phyloP scores from a whole-genome alignment of 2,888 invertebrate genomes.

The Neria commutata region DNA sequence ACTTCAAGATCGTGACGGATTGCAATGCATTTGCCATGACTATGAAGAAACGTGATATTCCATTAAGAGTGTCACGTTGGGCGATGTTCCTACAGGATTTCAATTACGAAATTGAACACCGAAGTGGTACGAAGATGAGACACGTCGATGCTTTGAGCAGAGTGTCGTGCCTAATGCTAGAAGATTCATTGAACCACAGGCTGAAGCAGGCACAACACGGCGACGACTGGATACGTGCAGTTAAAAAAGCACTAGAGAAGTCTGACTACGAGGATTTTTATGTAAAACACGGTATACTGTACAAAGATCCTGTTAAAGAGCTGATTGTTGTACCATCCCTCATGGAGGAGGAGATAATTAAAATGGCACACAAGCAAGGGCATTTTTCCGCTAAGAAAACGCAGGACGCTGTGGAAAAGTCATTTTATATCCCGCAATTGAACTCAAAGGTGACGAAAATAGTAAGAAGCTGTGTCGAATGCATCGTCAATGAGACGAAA shows the following conservation, averaged over 20 bases:
- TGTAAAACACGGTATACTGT: conserved; percentile 20
- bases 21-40: conserved; percentile 33
- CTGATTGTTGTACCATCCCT: conserved; percentile 45
- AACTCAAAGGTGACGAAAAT: conserved; percentile 21
- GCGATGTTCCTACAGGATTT: conserved; percentile 29
- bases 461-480: conserved; percentile 26
- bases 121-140: conserved; percentile 25
- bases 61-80: conserved; percentile 24
- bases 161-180: conserved; percentile 18
- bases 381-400: conserved; percentile 26
- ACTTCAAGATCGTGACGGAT: conserved; percentile 30
- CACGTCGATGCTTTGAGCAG: conserved; percentile 30
- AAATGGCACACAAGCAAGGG: conserved; percentile 18
- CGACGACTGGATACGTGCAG: conserved; percentile 24
- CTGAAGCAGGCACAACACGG: conserved; percentile 16
- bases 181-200: conserved; percentile 18
- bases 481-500: conserved; percentile 26
- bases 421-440: conserved; percentile 26
- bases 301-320: conserved; percentile 13
- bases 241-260: conserved; percentile 17
- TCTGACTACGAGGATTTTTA: conserved; percentile 23
- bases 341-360: conserved; percentile 40
- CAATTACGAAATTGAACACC: conserved; percentile 24
- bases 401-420: conserved; percentile 21
- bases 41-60: conserved; percentile 25